Base-by-base conservation (phyloP, 2,888 invertebrate species). In the Latrodectus elegans region DNA sequence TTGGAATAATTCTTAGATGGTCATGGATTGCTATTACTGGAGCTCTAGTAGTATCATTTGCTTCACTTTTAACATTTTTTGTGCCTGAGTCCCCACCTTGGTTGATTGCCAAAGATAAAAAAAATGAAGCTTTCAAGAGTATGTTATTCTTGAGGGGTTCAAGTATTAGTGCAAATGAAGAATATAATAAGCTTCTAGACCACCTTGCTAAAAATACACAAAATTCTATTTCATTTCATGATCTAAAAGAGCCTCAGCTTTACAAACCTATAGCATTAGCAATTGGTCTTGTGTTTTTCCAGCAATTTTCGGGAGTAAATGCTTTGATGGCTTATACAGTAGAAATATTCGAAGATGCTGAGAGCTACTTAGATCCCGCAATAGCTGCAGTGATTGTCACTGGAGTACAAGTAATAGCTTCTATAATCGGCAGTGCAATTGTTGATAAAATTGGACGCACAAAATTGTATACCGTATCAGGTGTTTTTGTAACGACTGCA, bases 261-360 rank as follows among this genome's bases (percentile, higher is more conserved):
- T 91, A 89, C 49, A 90, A 90, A 64, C 92, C 92, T 1, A 85
- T 92, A 15, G 89, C 90, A 9, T 91, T 92, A 38, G 90, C 91
- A 1, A 75, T 92, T 0, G 89, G 90, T 9, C 90, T 92, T 14
- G 92, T 92, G 91, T 84, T 92, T 9, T 92, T 92, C 74, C 93
- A 93, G 88, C 92, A 92, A 85, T 90, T 92, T n/a, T 91, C 91
- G 77, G 93, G 93, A 9, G 92, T 93, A 55, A 93, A 92, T 90
- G 92, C 92, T 22, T 91, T 93, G 71, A 92, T 93, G 92, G 92
- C 92, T 88, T 92, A 92, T 88, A 91, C 92, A 0, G 92, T 92
- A 4, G 90, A 91, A 9, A 92, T 93, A 53, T 92, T 92, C 89
- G 90, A 91, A 84, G 90, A 90, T 83, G 92, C 92, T 17, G 92